Percentiles rank a stretch among this genome's conserved stretches.
Evolutionary conservation across 2,888 invertebrate genomes (phyloP).

Genomic region (Bimastos eiseni): DNA sequence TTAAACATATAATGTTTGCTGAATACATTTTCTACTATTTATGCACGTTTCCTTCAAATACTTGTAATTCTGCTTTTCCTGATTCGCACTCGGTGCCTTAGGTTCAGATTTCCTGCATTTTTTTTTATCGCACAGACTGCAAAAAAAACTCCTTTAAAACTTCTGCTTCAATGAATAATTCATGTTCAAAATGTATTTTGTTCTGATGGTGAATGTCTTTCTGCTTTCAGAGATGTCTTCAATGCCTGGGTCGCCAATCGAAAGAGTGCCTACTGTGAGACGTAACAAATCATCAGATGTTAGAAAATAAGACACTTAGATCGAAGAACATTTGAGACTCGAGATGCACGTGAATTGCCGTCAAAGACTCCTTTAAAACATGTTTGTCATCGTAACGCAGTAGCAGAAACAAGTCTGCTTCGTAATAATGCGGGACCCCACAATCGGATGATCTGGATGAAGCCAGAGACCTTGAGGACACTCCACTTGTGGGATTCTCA

Average conservation of each 20-base stretch:
- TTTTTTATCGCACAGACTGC: no score
- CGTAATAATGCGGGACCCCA: neutral
- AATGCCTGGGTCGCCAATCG: slow-evolving; percentile 85
- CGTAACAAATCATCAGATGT: neutral
- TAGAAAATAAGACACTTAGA: neutral
- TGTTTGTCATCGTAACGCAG: neutral
- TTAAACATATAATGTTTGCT: no score
- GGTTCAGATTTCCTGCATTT: no score
- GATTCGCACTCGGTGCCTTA: no score
- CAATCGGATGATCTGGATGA: neutral
- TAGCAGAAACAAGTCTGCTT: neutral
- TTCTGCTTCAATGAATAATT: no score
- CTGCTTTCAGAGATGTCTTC: slow-evolving; percentile 78
- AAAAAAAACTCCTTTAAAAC: no score
- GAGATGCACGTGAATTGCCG: neutral
- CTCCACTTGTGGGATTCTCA: no score
- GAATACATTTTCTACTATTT: no score
- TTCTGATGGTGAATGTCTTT: neutral
- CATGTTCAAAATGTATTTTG: neutral
- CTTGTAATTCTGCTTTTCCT: no score
- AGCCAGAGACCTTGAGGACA: neutral
- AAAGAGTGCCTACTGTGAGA: slow-evolving; percentile 66
- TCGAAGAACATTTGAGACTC: neutral
- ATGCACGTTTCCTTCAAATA: no score
- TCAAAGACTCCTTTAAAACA: neutral